Evolutionary conservation across 2,888 invertebrate genomes (phyloP).

Genomic region (Drosophila affinis): DNA sequence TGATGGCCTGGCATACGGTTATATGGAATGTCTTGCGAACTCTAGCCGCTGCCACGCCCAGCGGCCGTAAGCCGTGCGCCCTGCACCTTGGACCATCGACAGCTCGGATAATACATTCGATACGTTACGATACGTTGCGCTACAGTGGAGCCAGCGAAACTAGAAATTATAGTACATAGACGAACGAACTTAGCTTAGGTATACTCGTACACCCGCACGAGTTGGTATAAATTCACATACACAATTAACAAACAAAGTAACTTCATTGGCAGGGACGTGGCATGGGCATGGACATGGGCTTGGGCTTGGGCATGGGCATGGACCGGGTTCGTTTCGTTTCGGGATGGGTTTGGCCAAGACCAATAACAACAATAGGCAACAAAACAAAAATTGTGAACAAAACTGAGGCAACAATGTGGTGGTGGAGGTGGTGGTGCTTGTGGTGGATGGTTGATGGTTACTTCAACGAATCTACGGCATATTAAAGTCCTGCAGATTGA

Average conservation of each 20-base stretch:
- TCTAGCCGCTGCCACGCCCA: slow-evolving; percentile 44
- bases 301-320: neutral
- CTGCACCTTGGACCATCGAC: slow-evolving; percentile 40
- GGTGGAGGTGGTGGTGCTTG: slow-evolving; percentile 22
- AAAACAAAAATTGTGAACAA: slow-evolving; percentile 43
- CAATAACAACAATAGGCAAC: slow-evolving; percentile 64
- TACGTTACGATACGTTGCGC: slow-evolving; percentile 18
- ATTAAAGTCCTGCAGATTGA: slow-evolving; percentile 87
- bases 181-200: slow-evolving; percentile 65
- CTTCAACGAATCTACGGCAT: slow-evolving; percentile 82
- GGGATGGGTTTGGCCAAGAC: slow-evolving; percentile 17
- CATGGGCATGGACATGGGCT: slow-evolving; percentile 1
- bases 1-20: slow-evolving; percentile 31
- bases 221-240: slow-evolving; percentile 48
- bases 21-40: slow-evolving; percentile 45
- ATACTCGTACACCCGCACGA: neutral
- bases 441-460: slow-evolving; percentile 14
- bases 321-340: neutral
- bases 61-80: slow-evolving; percentile 28
- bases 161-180: slow-evolving; percentile 61
- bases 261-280: slow-evolving; percentile 43
- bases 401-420: slow-evolving; percentile 47
- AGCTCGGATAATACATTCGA: slow-evolving; percentile 45
- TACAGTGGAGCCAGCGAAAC: slow-evolving; percentile 52
- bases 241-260: slow-evolving; percentile 69